Evolutionary conservation across 2,113 vertebrate genomes (phyloP).

Genomic region (Neogobius melanostomus): DNA sequence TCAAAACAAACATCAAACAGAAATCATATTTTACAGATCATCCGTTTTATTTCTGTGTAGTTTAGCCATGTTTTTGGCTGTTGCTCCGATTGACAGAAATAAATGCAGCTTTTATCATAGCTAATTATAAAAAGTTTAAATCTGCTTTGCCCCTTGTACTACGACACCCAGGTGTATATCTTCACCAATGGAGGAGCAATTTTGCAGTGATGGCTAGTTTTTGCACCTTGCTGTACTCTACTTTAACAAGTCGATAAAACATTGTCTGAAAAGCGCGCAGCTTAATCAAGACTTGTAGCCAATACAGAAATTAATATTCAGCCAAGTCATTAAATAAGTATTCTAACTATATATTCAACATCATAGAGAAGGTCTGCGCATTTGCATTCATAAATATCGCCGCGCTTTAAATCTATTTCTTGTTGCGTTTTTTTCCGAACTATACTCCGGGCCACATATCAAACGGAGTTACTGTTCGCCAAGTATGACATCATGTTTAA

Average conservation of each 20-base stretch:
- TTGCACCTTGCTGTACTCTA: neutral
- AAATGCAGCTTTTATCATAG: too few species aligned
- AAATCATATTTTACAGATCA: too few species aligned
- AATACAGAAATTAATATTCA: neutral
- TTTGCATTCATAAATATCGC: slow-evolving; percentile 1
- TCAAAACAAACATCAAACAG: too few species aligned
- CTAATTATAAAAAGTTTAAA: too few species aligned
- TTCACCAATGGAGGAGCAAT: neutral
- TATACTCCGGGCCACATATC: neutral
- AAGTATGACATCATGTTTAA: slow-evolving; percentile 29
- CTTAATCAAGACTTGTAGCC: neutral
- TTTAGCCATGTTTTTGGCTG: too few species aligned
- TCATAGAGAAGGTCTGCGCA: neutral
- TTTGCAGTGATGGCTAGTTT: neutral
- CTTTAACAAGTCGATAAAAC: neutral
- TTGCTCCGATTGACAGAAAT: too few species aligned
- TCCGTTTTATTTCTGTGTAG: too few species aligned
- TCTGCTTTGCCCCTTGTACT: too few species aligned
- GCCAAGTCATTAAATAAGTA: neutral
- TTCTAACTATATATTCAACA: neutral
- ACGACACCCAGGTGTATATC: neutral
- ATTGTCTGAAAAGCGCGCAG: neutral
- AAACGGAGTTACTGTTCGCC: slow-evolving; percentile 11
- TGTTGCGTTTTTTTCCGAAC: neutral
- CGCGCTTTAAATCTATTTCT: neutral